Evolutionary conservation across 1,140 invertebrate species (phyloP).

Genomic region (Drosophila pectinifera): DNA sequence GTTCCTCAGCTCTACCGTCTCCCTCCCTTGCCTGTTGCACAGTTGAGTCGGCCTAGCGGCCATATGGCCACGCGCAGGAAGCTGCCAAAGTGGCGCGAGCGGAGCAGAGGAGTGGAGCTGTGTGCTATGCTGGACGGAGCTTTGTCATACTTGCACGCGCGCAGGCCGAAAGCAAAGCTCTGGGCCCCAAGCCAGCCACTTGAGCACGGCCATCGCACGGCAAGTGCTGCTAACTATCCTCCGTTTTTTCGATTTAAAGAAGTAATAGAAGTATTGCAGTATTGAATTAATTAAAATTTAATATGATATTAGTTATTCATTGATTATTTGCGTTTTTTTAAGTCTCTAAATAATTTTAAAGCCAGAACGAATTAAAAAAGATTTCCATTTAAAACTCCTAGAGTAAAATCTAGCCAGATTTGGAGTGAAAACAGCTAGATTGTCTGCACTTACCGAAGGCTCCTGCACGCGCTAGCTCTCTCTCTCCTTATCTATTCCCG

Average conservation of each 20-base stretch:
- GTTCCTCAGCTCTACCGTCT: neutral
- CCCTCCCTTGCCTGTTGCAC: constrained; percentile 41
- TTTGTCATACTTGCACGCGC: constrained; percentile 68
- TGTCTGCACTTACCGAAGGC: neutral
- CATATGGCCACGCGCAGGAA: constrained; percentile 60
- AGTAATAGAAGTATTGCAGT: no score
- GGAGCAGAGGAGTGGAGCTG: neutral
- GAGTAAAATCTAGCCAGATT: no score
- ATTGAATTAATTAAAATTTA: no score
- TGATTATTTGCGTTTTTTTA: neutral
- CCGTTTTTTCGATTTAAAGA: no score
- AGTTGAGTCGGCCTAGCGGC: constrained; percentile 31
- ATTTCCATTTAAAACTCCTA: neutral
- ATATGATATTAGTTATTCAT: no score
- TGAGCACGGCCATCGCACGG: constrained; percentile 43
- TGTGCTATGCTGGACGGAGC: constrained; percentile 31
- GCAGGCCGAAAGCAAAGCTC: constrained; percentile 67
- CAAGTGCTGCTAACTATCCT: neutral
- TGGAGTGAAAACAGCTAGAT: constrained; percentile 1
- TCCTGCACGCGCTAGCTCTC: constrained; percentile 30
- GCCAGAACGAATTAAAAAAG: neutral
- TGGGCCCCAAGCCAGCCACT: constrained; percentile 31
- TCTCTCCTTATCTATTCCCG: neutral
- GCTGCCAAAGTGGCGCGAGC: constrained; percentile 44
- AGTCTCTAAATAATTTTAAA: neutral